Conservation (phyloP, 2,113 vertebrate species). For the Bolborhynchus lineola region DNA sequence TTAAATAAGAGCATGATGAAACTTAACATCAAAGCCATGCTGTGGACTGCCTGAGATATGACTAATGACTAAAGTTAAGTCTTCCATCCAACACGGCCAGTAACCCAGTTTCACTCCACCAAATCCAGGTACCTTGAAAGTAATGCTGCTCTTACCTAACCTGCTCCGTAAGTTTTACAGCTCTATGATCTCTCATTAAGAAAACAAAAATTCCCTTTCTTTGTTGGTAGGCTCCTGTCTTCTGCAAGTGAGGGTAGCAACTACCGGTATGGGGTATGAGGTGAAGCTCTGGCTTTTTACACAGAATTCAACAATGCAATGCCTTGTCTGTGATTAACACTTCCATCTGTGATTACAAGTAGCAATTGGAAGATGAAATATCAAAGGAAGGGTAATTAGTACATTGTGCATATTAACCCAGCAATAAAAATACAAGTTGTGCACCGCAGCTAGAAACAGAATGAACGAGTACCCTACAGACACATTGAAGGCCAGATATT, state of each 20-base stretch:
- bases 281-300: slow-evolving; percentile 29
- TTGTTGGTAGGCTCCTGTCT: slow-evolving; percentile 46
- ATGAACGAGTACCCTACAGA: slow-evolving; percentile 58
- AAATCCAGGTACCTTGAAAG: slow-evolving; percentile 21
- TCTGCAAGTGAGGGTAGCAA: slow-evolving; percentile 37
- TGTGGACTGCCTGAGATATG: not conserved
- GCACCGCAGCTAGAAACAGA: slow-evolving; percentile 51
- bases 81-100: not conserved
- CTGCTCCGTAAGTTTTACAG: slow-evolving; percentile 57
- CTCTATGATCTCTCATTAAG: not conserved
- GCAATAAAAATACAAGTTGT: slow-evolving; percentile 62
- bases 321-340: not conserved
- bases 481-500: slow-evolving; percentile 64
- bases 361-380: not conserved
- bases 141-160: not conserved
- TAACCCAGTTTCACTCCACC: slow-evolving; percentile 48
- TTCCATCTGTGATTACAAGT: not conserved
- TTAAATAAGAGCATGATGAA: slow-evolving; percentile 29
- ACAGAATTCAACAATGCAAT: not conserved
- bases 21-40: slow-evolving; percentile 17
- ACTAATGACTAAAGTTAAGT: slow-evolving; percentile 9
- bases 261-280: not conserved
- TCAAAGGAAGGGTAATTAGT: not conserved
- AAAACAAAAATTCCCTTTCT: not conserved
- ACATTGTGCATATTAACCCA: not conserved